Conservation (phyloP, 2,113 vertebrate species). For the Butorides virescens region DNA sequence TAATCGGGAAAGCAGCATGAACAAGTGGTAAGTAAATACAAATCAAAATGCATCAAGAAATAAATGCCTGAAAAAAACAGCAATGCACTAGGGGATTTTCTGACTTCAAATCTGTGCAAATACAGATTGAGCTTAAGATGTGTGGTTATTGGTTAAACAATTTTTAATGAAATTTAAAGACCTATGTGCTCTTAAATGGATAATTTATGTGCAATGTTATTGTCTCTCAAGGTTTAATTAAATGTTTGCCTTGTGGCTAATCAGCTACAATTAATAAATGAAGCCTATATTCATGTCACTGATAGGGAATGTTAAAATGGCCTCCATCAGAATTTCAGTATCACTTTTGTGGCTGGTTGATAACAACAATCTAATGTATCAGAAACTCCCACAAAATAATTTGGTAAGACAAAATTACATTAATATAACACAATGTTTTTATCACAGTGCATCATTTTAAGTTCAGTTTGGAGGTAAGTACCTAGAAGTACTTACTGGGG, state of each 20-base stretch:
- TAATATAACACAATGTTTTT: not conserved
- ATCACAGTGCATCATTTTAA: not conserved
- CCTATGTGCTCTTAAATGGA: slow-evolving; percentile 76
- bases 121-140: slow-evolving; percentile 60
- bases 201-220: slow-evolving; percentile 79
- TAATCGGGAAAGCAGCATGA: slow-evolving; percentile 46
- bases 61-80: slow-evolving; percentile 7
- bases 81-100: slow-evolving; percentile 33
- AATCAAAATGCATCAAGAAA: slow-evolving; percentile 66
- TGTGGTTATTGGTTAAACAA: slow-evolving; percentile 66
- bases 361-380: not conserved
- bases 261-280: slow-evolving; percentile 77
- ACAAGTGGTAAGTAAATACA: slow-evolving; percentile 57
- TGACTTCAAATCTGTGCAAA: slow-evolving; percentile 52
- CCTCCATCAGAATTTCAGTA: slow-evolving; percentile 24
- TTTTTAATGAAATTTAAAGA: slow-evolving; percentile 78
- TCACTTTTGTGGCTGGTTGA: not conserved
- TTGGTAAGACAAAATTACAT: not conserved
- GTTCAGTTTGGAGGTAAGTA: not conserved
- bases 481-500: not conserved
- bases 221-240: slow-evolving; percentile 82
- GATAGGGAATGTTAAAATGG: slow-evolving; percentile 50
- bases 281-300: slow-evolving; percentile 55
- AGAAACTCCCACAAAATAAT: not conserved
- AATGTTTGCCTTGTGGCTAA: slow-evolving; percentile 82